Conservation (phyloP, 1,140 invertebrate genomes). For the Neodiprion pinetum region DNA sequence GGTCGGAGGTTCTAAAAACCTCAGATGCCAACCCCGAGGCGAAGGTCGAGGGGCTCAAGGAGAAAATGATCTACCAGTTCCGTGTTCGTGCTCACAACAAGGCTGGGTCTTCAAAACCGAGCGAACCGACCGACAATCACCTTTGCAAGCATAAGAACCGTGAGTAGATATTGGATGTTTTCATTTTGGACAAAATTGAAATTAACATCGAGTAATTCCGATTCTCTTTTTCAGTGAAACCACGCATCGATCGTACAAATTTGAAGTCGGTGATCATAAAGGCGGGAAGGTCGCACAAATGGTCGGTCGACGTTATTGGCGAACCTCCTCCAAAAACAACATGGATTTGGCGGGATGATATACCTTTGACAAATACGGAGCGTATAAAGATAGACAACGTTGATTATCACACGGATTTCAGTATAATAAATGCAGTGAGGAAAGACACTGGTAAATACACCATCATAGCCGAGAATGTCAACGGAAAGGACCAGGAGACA, state of each 20-base stretch:
- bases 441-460: conserved; percentile 93
- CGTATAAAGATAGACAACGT: conserved; percentile 88
- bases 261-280: conserved; percentile 88
- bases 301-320: conserved; percentile 89
- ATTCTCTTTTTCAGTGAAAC: conserved; percentile 73
- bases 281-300: conserved; percentile 89
- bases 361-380: conserved; percentile 81
- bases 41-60: conserved; percentile 88
- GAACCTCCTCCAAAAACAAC: conserved; percentile 87
- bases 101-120: conserved; percentile 86
- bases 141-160: conserved; percentile 91
- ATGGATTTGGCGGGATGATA: conserved; percentile 87
- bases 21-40: conserved; percentile 77
- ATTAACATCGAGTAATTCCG: conserved; percentile 5
- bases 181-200: background rate
- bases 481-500: conserved; percentile 87
- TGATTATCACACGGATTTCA: conserved; percentile 92
- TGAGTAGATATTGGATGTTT: conserved; percentile 65
- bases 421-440: conserved; percentile 80
- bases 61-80: conserved; percentile 94
- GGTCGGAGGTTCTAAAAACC: conserved; percentile 87
- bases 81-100: conserved; percentile 92
- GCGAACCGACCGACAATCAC: conserved; percentile 90
- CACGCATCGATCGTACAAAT: conserved; percentile 90
- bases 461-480: conserved; percentile 86